These are phyloP conservation scores for Protophormia terraenovae DNA, from an alignment of 2,888 invertebrate species.

Conservation along the genomic window DNA sequence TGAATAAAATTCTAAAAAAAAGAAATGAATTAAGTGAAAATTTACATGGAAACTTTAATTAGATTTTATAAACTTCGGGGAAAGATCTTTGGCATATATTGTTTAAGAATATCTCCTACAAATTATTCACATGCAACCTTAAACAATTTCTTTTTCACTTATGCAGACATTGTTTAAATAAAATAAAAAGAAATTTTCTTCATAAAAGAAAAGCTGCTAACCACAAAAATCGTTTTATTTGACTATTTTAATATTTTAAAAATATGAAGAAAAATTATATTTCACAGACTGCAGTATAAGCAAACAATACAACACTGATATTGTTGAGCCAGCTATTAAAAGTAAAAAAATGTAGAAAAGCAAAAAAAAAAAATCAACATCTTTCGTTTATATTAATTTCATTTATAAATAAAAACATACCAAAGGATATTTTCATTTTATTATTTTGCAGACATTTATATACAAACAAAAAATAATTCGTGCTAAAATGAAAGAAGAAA, in stretches of 20 bases:
- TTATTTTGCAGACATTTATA: constrained; percentile 43
- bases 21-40: too few species aligned
- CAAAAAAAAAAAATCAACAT: constrained; percentile 63
- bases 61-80: too few species aligned
- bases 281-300: background rate
- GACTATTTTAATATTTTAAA: background rate
- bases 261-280: background rate
- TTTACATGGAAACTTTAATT: too few species aligned
- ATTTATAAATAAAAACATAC: constrained; percentile 75
- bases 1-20: too few species aligned
- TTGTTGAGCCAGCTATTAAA: background rate
- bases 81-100: too few species aligned
- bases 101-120: too few species aligned
- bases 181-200: too few species aligned
- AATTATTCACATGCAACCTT: too few species aligned
- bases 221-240: background rate
- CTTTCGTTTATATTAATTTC: constrained; percentile 75
- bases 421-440: constrained; percentile 70
- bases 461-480: background rate
- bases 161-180: too few species aligned
- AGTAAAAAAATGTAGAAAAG: background rate
- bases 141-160: too few species aligned
- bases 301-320: background rate
- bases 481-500: background rate
- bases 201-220: background rate